Evolutionary conservation across 2,888 invertebrate species (phyloP).

Genomic region (Epiblema foenella): DNA sequence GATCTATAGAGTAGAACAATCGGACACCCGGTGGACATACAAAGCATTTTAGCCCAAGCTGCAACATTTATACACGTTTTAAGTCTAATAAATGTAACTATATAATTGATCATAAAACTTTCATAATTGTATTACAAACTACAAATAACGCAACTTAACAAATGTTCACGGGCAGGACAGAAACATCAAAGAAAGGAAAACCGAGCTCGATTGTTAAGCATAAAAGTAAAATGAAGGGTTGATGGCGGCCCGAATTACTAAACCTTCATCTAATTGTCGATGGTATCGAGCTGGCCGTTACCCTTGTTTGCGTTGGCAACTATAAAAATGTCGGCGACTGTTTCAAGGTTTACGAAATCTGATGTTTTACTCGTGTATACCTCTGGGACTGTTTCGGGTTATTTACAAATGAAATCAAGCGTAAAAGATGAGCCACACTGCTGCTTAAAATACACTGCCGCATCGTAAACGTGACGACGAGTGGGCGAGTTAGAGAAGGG

Average conservation of each 20-base stretch:
- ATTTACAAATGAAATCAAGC: neutral
- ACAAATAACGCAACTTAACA: neutral
- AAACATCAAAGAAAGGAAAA: constrained; percentile 19
- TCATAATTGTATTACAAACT: constrained; percentile 19
- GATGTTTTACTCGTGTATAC: neutral
- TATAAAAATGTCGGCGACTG: neutral
- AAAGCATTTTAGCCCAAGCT: too few relatives aligned
- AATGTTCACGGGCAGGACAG: constrained; percentile 19
- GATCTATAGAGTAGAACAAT: too few relatives aligned
- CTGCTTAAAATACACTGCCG: too few relatives aligned
- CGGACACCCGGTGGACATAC: too few relatives aligned
- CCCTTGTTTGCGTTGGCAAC: constrained; percentile 13
- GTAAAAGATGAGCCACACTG: too few relatives aligned
- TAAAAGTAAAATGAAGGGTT: constrained; percentile 23
- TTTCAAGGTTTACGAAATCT: constrained; percentile 9
- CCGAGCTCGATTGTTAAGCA: constrained; percentile 14
- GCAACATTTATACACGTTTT: too few relatives aligned
- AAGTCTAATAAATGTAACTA: too few relatives aligned
- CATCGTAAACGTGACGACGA: too few relatives aligned
- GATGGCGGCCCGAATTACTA: constrained; percentile 24
- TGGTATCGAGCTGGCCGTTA: constrained; percentile 11
- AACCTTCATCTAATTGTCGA: constrained; percentile 19
- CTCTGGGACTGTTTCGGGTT: neutral
- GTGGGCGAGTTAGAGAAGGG: too few relatives aligned
- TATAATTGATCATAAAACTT: neutral